Evolutionary conservation across 2,888 invertebrate species (phyloP), one percentile per base, ranked within the genome.

Genomic region (Griposia aprilina): DNA sequence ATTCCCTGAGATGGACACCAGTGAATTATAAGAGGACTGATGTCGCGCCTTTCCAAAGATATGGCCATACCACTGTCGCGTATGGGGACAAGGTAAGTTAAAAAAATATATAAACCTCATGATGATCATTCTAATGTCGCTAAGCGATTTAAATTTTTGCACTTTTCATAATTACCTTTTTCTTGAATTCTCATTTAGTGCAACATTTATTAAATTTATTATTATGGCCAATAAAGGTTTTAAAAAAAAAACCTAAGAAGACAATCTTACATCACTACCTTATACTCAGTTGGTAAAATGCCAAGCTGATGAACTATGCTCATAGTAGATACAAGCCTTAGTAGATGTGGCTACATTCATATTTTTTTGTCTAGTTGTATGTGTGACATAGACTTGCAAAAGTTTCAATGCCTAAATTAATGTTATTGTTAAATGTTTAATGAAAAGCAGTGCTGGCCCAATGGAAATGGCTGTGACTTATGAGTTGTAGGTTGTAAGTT

Each of bases 11-110:
- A 89, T 98, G 98, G 98, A 94, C 97, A 0, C 88, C 95, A 26
- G 94, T 97, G n/a, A 95, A 89, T 90, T 97, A 92, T 95, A 97
- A 91, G 94, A 97, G 92, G 94, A 96, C 87, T 87, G 93, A 89
- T 95, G 95, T 97, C 67, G 97, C 97, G 67, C 99, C 98, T 0
- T 98, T 98, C 92, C 98, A 98, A 94, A 97, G 98, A 87, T 99
- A 99, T 95, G 99, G 99, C 0, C 99, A 99, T 93, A 98, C 99
- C n/a, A 98, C 98, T 68, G 98, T 99, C 4, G 98, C 98, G 0
- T 98, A 98, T 93, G 97, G 97, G 60, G 97, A 98, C 67, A 98
- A 98, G 94, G 97, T 97, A 90, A 87, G 73, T 67, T 11, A 57
- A 59, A 65, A 41, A 68, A n/a, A 45, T 6, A 1, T 26, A 26